Percentiles rank a stretch among this genome's conserved stretches.
Evolutionary conservation across 2,888 invertebrate genomes (phyloP).

Genomic region (Tenthredo scrophulariae): DNA sequence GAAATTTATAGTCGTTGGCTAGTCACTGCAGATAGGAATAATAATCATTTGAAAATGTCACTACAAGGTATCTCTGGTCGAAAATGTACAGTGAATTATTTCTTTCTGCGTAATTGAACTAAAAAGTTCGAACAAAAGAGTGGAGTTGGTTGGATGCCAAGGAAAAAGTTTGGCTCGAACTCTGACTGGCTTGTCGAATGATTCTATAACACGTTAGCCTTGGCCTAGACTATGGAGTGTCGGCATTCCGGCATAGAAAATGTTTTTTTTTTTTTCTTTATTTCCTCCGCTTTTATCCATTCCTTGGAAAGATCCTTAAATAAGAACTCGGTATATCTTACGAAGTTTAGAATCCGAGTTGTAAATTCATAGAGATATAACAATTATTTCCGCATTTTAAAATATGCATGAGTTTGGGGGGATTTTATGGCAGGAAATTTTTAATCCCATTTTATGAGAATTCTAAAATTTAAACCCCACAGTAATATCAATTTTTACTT

Average conservation of each 20-base stretch:
- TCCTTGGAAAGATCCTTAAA: background rate
- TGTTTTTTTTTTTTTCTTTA: background rate
- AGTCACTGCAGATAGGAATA: background rate
- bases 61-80: conserved; percentile 29
- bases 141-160: conserved; percentile 41
- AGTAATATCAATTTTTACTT: background rate
- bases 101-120: conserved; percentile 49
- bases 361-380: background rate
- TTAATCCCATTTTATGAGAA: background rate
- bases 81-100: conserved; percentile 38
- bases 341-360: background rate
- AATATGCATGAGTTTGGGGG: background rate
- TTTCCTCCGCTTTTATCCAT: background rate
- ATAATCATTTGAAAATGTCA: conserved; percentile 31
- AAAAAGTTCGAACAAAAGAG: conserved; percentile 42
- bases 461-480: background rate
- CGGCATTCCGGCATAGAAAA: background rate
- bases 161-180: conserved; percentile 26
- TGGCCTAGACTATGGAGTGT: conserved; percentile 23
- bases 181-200: conserved; percentile 19
- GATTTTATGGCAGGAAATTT: background rate
- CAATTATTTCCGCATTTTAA: background rate
- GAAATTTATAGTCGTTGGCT: conserved; percentile 10
- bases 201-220: conserved; percentile 40
- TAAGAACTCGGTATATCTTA: background rate